Evolutionary conservation across 2,113 vertebrate species (phyloP).

Genomic region (Thryonomys swinderianus): DNA sequence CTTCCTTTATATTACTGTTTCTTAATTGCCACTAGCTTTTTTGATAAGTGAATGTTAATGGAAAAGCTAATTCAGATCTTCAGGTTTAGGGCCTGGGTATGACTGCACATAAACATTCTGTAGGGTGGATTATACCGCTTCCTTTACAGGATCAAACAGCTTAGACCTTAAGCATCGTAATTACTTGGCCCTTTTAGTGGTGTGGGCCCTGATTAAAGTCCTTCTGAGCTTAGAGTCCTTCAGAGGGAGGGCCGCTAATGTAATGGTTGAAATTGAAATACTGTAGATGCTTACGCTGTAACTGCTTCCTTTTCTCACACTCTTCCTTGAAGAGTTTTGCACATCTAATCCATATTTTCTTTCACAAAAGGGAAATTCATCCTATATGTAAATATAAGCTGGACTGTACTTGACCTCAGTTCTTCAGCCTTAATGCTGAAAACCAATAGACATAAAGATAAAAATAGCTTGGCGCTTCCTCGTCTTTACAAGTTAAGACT

Average conservation of each 20-base stretch:
- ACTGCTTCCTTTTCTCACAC: constrained; percentile 69
- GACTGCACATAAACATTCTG: not conserved
- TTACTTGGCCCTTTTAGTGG: constrained; percentile 44
- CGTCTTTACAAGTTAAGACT: constrained; percentile 53
- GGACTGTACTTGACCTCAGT: constrained; percentile 69
- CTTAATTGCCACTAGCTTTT: not conserved
- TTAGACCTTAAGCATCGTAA: constrained; percentile 38
- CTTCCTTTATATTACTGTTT: constrained; percentile 29
- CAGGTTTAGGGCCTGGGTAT: not conserved
- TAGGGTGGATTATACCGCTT: constrained; percentile 38
- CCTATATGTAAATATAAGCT: constrained; percentile 68
- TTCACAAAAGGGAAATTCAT: constrained; percentile 63
- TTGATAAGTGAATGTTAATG: constrained; percentile 59
- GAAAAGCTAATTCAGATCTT: constrained; percentile 34
- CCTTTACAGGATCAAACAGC: not conserved
- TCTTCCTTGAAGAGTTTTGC: constrained; percentile 56
- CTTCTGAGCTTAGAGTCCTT: constrained; percentile 57
- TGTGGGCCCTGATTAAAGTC: constrained; percentile 38
- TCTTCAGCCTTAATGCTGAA: constrained; percentile 56
- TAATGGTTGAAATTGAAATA: constrained; percentile 62
- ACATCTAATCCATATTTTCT: constrained; percentile 67
- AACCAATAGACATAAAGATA: constrained; percentile 43
- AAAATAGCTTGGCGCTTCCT: constrained; percentile 25
- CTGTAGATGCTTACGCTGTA: not conserved
- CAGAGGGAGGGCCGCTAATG: constrained; percentile 43